These are phyloP conservation scores for Heliocidaris tuberculata DNA, from an alignment of 35 echinoderm and acorn worm genomes.

Conservation along the genomic window DNA sequence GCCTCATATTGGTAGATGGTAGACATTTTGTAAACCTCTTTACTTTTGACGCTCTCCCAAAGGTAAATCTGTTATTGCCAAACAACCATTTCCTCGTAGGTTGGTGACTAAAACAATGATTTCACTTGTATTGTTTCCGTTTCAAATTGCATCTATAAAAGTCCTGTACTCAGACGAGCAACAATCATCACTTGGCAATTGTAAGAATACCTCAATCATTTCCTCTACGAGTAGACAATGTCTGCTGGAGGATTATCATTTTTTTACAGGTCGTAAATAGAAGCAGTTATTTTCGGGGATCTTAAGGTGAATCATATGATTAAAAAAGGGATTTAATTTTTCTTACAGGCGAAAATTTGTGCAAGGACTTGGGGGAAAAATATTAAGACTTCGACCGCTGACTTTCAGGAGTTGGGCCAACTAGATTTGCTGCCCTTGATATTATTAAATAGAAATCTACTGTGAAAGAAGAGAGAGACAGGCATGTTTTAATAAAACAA, in stretches of 20 bases:
- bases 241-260: background rate
- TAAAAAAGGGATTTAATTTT: background rate
- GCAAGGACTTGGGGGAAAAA: background rate
- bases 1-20: no score
- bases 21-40: no score
- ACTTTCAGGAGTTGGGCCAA: no score
- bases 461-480: no score
- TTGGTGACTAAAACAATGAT: background rate
- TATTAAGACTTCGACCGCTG: background rate
- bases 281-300: background rate
- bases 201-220: slow-evolving; percentile 12
- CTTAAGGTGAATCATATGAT: background rate
- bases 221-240: background rate
- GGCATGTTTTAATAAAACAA: no score
- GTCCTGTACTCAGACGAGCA: background rate
- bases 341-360: background rate
- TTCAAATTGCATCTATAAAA: background rate
- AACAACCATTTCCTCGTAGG: background rate
- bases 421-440: no score
- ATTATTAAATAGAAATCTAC: no score
- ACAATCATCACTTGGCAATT: background rate
- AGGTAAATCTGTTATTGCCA: no score
- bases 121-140: background rate
- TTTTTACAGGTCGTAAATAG: background rate
- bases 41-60: no score